Percentiles rank a stretch among this genome's conserved stretches.
These are phyloP conservation scores for Cuniculus paca DNA, from an alignment of 2,797 vertebrate species.

Conservation along the genomic window DNA sequence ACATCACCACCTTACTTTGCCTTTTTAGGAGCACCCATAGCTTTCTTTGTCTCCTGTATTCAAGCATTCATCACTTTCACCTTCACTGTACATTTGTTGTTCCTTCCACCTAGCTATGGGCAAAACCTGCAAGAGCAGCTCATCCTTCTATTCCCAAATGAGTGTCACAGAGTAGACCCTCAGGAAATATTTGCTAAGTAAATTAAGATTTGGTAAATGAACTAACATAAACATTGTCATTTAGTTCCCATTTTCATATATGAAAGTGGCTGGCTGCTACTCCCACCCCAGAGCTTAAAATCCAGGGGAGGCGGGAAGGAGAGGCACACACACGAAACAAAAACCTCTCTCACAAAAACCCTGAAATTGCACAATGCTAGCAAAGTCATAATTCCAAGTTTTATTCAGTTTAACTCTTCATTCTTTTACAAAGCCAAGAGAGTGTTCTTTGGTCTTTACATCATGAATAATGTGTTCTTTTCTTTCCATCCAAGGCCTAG, in stretches of 20 bases:
- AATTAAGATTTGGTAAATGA: conserved; percentile 30
- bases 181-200: not conserved
- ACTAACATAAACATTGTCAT: conserved; percentile 6
- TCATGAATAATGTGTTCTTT: conserved; percentile 49
- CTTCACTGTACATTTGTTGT: not conserved
- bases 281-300: not conserved
- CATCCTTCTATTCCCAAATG: not conserved
- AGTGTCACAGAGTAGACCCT: not conserved
- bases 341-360: not conserved
- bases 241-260: not conserved
- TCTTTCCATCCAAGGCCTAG: not conserved
- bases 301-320: not conserved
- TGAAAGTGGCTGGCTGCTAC: not conserved
- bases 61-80: not conserved
- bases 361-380: not conserved
- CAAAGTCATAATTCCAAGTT: not conserved
- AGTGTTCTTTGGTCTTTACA: not conserved
- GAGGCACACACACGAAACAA: not conserved
- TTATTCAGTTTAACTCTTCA: conserved; percentile 25
- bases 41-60: not conserved
- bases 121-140: not conserved
- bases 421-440: conserved; percentile 16
- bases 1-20: not conserved
- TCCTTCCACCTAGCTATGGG: not conserved
- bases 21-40: not conserved